Conservation (phyloP, 2,113 vertebrate genomes). For the Hoplias malabaricus region DNA sequence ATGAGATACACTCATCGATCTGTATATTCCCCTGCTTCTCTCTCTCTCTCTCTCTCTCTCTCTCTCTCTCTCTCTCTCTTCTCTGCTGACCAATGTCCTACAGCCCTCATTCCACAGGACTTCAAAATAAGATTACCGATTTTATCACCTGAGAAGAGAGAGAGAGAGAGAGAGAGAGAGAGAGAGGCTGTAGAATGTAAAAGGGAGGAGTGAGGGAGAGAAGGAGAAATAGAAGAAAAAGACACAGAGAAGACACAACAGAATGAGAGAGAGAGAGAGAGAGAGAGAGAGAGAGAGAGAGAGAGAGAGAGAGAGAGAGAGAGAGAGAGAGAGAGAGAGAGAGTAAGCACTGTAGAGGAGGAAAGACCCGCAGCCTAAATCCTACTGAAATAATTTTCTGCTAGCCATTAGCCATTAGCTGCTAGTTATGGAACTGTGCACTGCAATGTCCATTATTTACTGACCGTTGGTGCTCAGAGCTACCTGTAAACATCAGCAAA, state of each 20-base stretch:
- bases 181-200: too few relatives aligned
- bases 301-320: neutral
- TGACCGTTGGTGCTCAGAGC: conserved; percentile 35
- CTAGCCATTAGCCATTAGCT: too few relatives aligned
- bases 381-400: conserved; percentile 61
- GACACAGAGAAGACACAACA: conserved; percentile 54
- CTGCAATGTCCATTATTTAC: conserved; percentile 5
- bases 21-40: conserved; percentile 61
- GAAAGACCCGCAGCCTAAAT: conserved; percentile 44
- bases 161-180: conserved; percentile 13
- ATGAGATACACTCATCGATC: conserved; percentile 68
- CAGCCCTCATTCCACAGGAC: conserved; percentile 73
- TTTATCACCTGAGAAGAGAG: conserved; percentile 67
- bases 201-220: too few relatives aligned
- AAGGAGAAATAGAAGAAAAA: conserved; percentile 18
- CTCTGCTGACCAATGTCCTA: conserved; percentile 74
- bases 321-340: neutral
- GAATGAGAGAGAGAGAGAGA: conserved; percentile 37
- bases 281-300: conserved; percentile 35
- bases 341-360: neutral
- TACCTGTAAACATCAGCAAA: conserved; percentile 67
- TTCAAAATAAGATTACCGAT: conserved; percentile 77
- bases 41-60: too few relatives aligned
- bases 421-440: neutral
- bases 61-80: too few relatives aligned